phyloP scores from a whole-genome alignment of 2,888 invertebrate genomes.

The Scaptodrosophila latifasciaeformis region DNA sequence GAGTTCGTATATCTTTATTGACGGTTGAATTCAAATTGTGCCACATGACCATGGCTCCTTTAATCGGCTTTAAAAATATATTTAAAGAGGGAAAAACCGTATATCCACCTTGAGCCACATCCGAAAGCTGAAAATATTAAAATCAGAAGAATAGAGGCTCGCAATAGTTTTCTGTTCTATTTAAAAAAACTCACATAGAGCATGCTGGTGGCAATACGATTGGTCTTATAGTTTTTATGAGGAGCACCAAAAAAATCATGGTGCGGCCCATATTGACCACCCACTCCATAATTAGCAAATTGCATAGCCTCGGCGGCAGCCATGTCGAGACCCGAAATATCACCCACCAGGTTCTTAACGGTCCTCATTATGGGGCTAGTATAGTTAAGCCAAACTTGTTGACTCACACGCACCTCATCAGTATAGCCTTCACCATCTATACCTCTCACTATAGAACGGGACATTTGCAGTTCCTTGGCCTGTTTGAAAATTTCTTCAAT shows the following conservation, averaged over 20 bases:
- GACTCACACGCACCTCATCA: conserved; percentile 49
- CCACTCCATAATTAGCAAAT: conserved; percentile 98
- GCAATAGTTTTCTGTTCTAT: not conserved
- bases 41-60: conserved; percentile 95
- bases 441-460: conserved; percentile 35
- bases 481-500: conserved; percentile 78
- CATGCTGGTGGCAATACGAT: conserved; percentile 95
- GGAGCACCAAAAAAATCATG: conserved; percentile 87
- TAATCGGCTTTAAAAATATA: conserved; percentile 88
- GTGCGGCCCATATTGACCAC: conserved; percentile 98
- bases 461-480: conserved; percentile 14
- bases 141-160: not conserved
- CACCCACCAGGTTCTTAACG: conserved; percentile 71
- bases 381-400: conserved; percentile 53
- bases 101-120: conserved; percentile 96
- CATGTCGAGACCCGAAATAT: conserved; percentile 89
- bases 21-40: conserved; percentile 91
- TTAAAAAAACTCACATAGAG: conserved; percentile 87
- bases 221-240: too few species aligned
- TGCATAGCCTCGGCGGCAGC: conserved; percentile 93
- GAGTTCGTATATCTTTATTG: conserved; percentile 88
- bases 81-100: conserved; percentile 95
- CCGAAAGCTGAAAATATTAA: conserved; percentile 85
- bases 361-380: conserved; percentile 22
- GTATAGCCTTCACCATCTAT: not conserved